Conservation (phyloP, 2,888 invertebrate genomes). For the Eurytoma californica region DNA sequence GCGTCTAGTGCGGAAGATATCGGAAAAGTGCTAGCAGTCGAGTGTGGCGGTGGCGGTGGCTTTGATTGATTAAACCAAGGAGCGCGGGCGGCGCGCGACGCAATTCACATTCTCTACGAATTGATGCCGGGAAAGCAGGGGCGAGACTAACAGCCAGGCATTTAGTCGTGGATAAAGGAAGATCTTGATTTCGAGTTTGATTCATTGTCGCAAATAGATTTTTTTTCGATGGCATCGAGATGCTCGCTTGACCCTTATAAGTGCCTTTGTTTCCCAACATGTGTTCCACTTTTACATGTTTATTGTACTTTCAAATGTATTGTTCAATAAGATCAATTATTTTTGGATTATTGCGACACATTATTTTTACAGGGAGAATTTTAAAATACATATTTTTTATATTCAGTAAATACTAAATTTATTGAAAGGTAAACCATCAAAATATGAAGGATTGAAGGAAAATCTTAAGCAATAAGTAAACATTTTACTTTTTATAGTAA, state of each 20-base stretch:
- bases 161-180: conserved; percentile 33
- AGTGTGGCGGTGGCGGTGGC: conserved; percentile 41
- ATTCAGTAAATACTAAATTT: no score
- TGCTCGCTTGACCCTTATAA: neutral
- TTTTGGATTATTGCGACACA: no score
- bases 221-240: neutral
- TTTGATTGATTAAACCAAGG: conserved; percentile 69
- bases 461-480: no score
- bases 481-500: no score
- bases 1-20: neutral
- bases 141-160: neutral
- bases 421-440: no score
- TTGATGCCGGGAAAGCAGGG: conserved; percentile 16
- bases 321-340: no score
- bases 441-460: no score
- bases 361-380: no score
- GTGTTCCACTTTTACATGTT: no score
- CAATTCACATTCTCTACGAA: conserved; percentile 25
- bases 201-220: conserved; percentile 22
- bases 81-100: conserved; percentile 29
- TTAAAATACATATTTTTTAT: no score
- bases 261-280: neutral
- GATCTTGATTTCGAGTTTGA: conserved; percentile 45
- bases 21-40: conserved; percentile 12
- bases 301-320: no score